Evolutionary conservation across 2,797 vertebrate genomes (phyloP), one percentile per base, ranked within the genome.

Genomic region (Eidolon dupreanum): DNA sequence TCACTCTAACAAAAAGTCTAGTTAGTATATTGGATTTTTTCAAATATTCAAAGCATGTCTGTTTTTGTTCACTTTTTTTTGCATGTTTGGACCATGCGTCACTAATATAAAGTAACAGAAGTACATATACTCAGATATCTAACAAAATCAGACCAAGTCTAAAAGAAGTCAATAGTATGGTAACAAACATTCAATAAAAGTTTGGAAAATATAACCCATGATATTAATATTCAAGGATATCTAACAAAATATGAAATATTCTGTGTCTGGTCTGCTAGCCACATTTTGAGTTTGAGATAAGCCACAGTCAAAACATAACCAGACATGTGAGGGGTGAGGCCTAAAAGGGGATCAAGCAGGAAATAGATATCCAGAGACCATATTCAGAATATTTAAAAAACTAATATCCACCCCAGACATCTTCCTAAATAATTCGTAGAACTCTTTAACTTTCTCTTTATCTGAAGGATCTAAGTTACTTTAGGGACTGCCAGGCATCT

Each of bases 151-250:
- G 66, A 82, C 15, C 4, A 93, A 4, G 6, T 83, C 46, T 78
- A 81, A 90, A 87, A 90, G 43, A 94, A 70, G 9, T 79, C 61
- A 88, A 36, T 12, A 95, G 51, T 51, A 87, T 26, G 13, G 16
- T 73, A 83, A 91, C 16, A 70, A 94, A 74, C 12, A 73, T 33
- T 93, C 86, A 88, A 94, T 71, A 81, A 93, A 94, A 28, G 13
- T 61, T 78, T 6, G 75, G 89, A 92, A 90, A 86, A 66, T 63
- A 66, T 57, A 90, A 38, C 17, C 38, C 10, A 53, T 28, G 33
- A 57, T 74, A 85, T 70, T 81, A 84, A 59, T 75, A 93, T 92
- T n/a, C 68, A 16, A 70, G 26, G 24, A 53, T 81, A 24, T 57
- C 33, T 77, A 81, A 55, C 28, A 91, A 83, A 92, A 85, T 66